Conservation (phyloP, 2,797 vertebrate species). For the Malurus splendens region DNA sequence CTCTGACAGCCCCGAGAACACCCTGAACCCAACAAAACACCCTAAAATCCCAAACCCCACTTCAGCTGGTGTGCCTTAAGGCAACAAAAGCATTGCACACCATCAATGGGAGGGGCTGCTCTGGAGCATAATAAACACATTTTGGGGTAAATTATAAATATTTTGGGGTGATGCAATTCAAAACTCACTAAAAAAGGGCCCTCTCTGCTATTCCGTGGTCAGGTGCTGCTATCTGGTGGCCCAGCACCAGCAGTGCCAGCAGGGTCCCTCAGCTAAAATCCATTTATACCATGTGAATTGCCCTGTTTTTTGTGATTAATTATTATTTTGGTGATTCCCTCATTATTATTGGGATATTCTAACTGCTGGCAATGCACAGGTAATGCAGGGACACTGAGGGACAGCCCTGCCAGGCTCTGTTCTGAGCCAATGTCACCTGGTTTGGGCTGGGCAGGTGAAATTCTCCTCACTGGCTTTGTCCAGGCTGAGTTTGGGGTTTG, state of each 20-base stretch:
- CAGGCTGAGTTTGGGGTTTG: not conserved
- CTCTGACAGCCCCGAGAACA: not conserved
- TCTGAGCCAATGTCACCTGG: accelerated
- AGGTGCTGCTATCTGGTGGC: constrained; percentile 60
- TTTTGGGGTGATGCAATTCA: accelerated
- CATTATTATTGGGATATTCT: accelerated
- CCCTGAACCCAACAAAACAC: not conserved
- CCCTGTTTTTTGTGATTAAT: accelerated
- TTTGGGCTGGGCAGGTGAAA: accelerated
- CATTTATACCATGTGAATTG: accelerated
- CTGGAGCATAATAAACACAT: accelerated
- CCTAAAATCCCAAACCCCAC: accelerated
- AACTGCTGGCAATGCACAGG: accelerated
- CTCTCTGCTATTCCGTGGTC: not conserved
- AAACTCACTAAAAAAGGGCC: accelerated
- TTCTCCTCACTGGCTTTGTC: not conserved
- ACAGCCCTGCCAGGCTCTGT: accelerated
- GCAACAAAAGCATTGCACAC: accelerated
- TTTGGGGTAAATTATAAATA: accelerated
- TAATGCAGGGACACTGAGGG: accelerated
- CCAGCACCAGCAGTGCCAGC: not conserved
- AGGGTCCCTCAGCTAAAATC: accelerated
- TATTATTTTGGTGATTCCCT: accelerated
- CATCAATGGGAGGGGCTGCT: accelerated
- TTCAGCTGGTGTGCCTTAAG: accelerated